A percentile compares a stretch with the other conserved stretches of the same genome.
Conservation (phyloP, 2,888 invertebrate genomes). For the Hyposoter dolosus region DNA sequence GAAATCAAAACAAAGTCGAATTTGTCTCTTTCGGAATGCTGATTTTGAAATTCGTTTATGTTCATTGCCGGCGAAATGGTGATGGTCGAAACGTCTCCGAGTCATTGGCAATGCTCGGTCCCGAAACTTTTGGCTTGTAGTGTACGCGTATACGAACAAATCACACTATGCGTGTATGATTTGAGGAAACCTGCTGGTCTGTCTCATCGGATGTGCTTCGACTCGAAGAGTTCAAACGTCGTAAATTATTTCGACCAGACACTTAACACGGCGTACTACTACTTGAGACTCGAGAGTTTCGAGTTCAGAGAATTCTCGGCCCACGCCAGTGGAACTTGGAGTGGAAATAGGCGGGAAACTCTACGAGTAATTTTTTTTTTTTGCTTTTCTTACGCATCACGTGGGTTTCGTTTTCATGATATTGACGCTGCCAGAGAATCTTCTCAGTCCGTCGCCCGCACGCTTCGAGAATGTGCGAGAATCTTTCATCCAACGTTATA, state of each 20-base stretch:
- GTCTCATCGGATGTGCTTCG: conserved; percentile 2
- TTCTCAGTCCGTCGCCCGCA: background rate
- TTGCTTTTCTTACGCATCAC: background rate
- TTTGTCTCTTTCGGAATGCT: too few species aligned
- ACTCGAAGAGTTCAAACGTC: conserved; percentile 49
- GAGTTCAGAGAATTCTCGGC: conserved; percentile 38
- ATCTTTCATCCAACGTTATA: too few species aligned
- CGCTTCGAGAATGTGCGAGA: too few species aligned
- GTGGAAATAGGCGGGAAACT: background rate
- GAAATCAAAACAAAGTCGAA: too few species aligned
- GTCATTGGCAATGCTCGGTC: background rate
- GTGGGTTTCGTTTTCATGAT: background rate
- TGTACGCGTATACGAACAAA: background rate
- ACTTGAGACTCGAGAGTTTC: conserved; percentile 24
- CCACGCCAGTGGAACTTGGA: conserved; percentile 33
- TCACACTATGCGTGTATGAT: background rate
- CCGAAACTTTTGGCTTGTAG: background rate
- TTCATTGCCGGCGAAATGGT: background rate
- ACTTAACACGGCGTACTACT: conserved; percentile 17
- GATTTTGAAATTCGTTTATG: background rate
- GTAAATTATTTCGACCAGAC: conserved; percentile 55
- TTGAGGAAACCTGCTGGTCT: conserved; percentile 26
- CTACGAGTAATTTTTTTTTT: background rate
- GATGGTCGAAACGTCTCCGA: background rate
- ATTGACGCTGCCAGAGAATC: background rate